Base-by-base conservation (phyloP, 2,113 vertebrate species). In the Nibea coibor region DNA sequence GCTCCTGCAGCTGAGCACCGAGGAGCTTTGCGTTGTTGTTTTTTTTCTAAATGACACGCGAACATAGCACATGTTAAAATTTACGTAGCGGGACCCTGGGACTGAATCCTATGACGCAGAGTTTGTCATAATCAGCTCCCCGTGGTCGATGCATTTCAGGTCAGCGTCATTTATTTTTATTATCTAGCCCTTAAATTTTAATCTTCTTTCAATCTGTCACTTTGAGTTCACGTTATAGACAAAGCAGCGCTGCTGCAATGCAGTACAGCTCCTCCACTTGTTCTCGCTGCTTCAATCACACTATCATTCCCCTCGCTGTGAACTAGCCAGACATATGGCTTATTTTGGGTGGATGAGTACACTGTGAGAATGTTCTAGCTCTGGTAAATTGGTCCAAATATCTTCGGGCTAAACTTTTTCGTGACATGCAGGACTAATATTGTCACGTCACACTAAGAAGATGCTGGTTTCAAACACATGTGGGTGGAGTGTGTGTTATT, bases 1-100 rank as follows among this genome's bases (percentile, higher is more conserved):
- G 59, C 73, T 78, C 72, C 65, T 78, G 83, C 62, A 76, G 53
- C 65, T 68, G n/a, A 85, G 71, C 62, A 67, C 57, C 43, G 72
- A 73, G 24, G 42, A 72, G n/a, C 72, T 63, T 66, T 58, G 70
- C 73, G 59, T n/a, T 31, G 5, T 54, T 3, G 17, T 7, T 22
- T 75, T 57, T 20, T 16, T 45, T 14, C 9, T 31, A 72, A 75
- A 81, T 81, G 61, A 16, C 45, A 43, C 42, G 47, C 66, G 50
- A 28, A 35, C 28, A 57, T 3, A 6, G 22, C 61, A 48, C 15
- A 17, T 26, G 24, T 43, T 58, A 16, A 7, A 14, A 50, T 72
- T 61, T n/a, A 75, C 53, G 10, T 16, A 10, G 4, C 42, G 1
- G 10, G 51, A 39, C 28, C 1, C 0, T 26, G 2, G 39, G 19